Percentiles rank a stretch among this genome's conserved stretches.
Evolutionary conservation across 2,797 vertebrate genomes (phyloP).

Genomic region (Garrulus glandarius): DNA sequence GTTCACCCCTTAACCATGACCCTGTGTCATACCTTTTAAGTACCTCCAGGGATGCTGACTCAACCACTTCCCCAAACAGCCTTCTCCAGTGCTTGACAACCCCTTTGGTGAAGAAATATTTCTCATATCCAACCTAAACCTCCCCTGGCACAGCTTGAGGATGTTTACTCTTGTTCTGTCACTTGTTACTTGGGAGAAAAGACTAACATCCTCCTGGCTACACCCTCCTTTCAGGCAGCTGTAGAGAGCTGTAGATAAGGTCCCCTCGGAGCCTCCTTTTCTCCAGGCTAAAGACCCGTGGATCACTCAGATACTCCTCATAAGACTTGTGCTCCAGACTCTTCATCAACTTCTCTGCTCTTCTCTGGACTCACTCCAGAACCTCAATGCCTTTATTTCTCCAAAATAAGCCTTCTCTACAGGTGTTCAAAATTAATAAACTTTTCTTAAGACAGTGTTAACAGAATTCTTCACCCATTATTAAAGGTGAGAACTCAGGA

Average conservation of each 20-base stretch:
- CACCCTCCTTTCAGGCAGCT: neutral
- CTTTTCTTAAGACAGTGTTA: neutral
- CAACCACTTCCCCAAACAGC: neutral
- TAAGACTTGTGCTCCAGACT: too few species aligned
- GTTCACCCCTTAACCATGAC: neutral
- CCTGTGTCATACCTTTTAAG: neutral
- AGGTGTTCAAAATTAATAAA: neutral
- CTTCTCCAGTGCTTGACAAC: neutral
- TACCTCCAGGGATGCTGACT: neutral
- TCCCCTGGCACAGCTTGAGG: neutral
- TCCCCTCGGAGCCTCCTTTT: neutral
- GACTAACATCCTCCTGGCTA: too few species aligned
- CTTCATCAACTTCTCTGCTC: neutral
- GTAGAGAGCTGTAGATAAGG: neutral
- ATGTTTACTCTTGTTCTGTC: neutral
- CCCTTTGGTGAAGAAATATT: neutral
- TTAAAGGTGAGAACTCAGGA: neutral
- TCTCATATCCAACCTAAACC: neutral
- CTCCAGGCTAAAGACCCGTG: neutral
- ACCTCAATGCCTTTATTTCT: neutral
- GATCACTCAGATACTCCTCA: neutral
- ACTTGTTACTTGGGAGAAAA: neutral
- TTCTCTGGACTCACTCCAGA: neutral
- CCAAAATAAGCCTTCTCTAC: neutral
- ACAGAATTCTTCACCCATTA: neutral